phyloP scores from a whole-genome alignment of 1,140 invertebrate species.

The Pollicipes pollicipes region DNA sequence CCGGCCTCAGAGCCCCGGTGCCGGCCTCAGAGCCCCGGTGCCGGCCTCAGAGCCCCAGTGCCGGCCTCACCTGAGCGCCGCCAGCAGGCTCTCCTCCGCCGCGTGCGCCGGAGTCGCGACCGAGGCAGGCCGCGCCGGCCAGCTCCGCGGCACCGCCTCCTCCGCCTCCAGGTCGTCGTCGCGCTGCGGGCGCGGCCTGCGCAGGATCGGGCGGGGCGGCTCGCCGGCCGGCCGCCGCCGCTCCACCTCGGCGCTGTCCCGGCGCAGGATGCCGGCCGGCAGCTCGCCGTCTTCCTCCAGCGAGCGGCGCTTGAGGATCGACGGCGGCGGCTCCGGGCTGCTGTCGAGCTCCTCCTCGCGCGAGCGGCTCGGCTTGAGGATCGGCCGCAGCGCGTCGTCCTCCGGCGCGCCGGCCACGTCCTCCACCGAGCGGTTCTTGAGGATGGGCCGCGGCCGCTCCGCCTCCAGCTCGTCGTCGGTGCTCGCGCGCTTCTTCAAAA shows the following conservation, averaged over 20 bases:
- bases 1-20: no score
- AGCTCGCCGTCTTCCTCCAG: neutral
- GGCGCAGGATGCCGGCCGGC: no score
- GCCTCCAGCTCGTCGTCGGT: slow-evolving; percentile 49
- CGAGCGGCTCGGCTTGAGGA: slow-evolving; percentile 16
- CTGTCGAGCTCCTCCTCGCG: slow-evolving; percentile 16
- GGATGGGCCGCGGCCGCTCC: slow-evolving; percentile 53
- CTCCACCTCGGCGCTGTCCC: no score
- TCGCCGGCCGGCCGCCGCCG: neutral
- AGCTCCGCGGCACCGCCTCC: no score
- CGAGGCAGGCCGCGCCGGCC: neutral
- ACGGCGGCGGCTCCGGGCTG: slow-evolving; percentile 16
- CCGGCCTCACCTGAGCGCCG: neutral
- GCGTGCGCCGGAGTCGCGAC: no score
- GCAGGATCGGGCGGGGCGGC: neutral
- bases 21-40: no score
- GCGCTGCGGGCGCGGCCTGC: no score
- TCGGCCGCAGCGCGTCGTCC: slow-evolving; percentile 16
- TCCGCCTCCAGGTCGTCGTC: neutral
- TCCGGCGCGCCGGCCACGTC: slow-evolving; percentile 17
- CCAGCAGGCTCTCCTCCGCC: neutral
- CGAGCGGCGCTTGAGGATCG: slow-evolving; percentile 18
- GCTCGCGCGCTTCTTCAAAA: slow-evolving; percentile 64
- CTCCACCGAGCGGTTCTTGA: slow-evolving; percentile 46
- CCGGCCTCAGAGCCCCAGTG: no score